Conservation (phyloP, 2,888 invertebrate genomes). For the Diabrotica balteata region DNA sequence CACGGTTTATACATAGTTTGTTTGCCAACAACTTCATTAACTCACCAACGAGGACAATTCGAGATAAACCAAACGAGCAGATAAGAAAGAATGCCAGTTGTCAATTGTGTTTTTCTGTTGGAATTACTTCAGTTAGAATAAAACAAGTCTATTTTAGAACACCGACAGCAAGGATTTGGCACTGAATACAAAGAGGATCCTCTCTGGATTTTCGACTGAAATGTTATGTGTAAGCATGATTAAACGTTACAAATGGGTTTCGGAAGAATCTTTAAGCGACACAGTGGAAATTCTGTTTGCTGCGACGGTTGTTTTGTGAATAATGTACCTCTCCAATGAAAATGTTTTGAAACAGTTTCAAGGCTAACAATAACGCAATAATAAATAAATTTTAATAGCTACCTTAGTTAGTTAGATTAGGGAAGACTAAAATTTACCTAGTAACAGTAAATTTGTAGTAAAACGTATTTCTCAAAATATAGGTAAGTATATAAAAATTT, state of each 20-base stretch:
- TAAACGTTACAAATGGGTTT: background rate
- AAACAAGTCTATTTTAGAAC: constrained; percentile 32
- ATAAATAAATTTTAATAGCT: no score
- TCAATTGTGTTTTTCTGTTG: constrained; percentile 23
- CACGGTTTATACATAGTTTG: background rate
- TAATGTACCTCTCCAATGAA: no score
- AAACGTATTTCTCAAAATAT: no score
- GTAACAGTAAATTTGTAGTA: no score
- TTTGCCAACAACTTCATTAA: background rate
- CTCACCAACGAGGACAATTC: background rate
- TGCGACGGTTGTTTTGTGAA: no score
- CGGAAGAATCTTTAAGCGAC: background rate
- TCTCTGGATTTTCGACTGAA: constrained; percentile 12
- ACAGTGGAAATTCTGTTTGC: background rate
- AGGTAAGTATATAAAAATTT: no score
- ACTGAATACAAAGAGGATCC: constrained; percentile 31
- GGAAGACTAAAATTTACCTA: no score
- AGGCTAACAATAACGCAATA: no score
- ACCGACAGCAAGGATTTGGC: constrained; percentile 19
- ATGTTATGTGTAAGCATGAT: constrained; percentile 3
- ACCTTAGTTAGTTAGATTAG: no score
- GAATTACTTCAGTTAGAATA: constrained; percentile 29
- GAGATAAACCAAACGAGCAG: constrained; percentile 2
- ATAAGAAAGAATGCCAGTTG: constrained; percentile 15
- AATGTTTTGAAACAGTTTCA: no score